These are phyloP conservation scores for Leptinotarsa lineolata DNA, from an alignment of 1,140 invertebrate species.

Conservation along the genomic window DNA sequence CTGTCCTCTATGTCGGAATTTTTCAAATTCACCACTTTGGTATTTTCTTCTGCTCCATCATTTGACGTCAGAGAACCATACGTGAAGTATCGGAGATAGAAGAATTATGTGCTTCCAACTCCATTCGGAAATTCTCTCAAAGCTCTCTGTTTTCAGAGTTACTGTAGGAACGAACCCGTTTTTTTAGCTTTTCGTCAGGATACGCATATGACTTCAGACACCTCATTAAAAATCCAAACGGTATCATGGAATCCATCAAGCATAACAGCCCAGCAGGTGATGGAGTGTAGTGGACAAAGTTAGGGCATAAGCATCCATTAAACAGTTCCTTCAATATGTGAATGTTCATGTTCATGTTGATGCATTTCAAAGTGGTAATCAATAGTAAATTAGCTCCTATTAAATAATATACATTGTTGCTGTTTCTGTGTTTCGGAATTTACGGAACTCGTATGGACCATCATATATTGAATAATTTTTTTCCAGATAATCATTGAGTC, in stretches of 20 bases:
- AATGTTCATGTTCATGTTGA: slow-evolving; percentile 70
- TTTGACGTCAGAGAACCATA: slow-evolving; percentile 64
- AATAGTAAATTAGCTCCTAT: slow-evolving; percentile 92
- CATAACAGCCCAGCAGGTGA: slow-evolving; percentile 91
- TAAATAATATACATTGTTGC: slow-evolving; percentile 63
- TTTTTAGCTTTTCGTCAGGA: slow-evolving; percentile 31
- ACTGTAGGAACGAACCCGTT: slow-evolving; percentile 37
- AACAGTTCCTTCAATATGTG: slow-evolving; percentile 85
- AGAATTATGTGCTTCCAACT: slow-evolving; percentile 64
- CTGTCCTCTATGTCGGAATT: slow-evolving; percentile 53
- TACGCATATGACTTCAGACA: slow-evolving; percentile 68
- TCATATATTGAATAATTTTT: too few relatives aligned
- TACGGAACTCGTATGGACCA: too few relatives aligned
- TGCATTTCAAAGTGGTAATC: slow-evolving; percentile 75
- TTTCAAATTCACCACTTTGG: slow-evolving; percentile 24
- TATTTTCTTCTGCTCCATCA: slow-evolving; percentile 32
- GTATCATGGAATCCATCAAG: slow-evolving; percentile 92
- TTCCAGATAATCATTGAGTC: too few relatives aligned
- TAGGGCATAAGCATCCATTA: slow-evolving; percentile 83
- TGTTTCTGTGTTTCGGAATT: too few relatives aligned
- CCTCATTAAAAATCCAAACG: slow-evolving; percentile 88
- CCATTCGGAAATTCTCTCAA: slow-evolving; percentile 71
- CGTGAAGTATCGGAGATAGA: slow-evolving; percentile 64
- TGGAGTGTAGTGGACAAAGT: slow-evolving; percentile 80
- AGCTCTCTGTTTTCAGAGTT: slow-evolving; percentile 65